Evolutionary conservation across 2,113 vertebrate species (phyloP).

Genomic region (Embiotoca jacksoni): DNA sequence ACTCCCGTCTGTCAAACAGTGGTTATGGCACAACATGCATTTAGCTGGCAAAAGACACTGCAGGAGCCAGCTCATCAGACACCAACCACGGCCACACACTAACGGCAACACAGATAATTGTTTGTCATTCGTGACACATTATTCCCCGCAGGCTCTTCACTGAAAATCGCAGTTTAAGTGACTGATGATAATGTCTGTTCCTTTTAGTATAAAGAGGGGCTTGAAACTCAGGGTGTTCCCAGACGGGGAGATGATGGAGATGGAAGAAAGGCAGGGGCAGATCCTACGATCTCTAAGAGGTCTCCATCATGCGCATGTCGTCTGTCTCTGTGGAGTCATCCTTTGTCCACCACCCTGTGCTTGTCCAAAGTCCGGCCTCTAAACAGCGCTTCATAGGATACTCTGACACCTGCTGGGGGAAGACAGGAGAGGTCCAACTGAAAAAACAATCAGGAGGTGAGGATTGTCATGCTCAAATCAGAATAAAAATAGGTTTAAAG

Average conservation of each 20-base stretch:
- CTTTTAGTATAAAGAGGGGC: not conserved
- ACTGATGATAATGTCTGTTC: not conserved
- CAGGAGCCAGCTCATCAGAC: not conserved
- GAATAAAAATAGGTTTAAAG: not conserved
- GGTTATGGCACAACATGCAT: constrained; percentile 31
- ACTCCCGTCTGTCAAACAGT: constrained; percentile 16
- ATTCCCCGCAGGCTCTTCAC: constrained; percentile 12
- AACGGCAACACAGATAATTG: not conserved
- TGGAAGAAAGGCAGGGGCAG: constrained; percentile 10
- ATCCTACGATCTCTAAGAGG: constrained; percentile 81
- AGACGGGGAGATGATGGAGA: constrained; percentile 22
- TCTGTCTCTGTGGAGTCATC: constrained; percentile 90
- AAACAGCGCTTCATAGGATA: constrained; percentile 85
- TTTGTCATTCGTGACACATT: constrained; percentile 6
- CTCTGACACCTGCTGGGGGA: constrained; percentile 86
- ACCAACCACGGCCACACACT: not conserved
- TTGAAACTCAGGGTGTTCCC: constrained; percentile 31
- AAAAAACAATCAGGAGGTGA: not conserved
- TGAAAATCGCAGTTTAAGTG: not conserved
- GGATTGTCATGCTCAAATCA: not conserved
- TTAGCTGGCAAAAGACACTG: constrained; percentile 20
- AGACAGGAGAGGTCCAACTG: not conserved
- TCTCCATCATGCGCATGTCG: constrained; percentile 96
- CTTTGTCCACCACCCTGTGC: constrained; percentile 85
- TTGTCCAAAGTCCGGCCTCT: constrained; percentile 86